A percentile compares a stretch with the other conserved stretches of the same genome.
Conservation (phyloP, 2,113 vertebrate species). For the Eudyptes chrysolophus region DNA sequence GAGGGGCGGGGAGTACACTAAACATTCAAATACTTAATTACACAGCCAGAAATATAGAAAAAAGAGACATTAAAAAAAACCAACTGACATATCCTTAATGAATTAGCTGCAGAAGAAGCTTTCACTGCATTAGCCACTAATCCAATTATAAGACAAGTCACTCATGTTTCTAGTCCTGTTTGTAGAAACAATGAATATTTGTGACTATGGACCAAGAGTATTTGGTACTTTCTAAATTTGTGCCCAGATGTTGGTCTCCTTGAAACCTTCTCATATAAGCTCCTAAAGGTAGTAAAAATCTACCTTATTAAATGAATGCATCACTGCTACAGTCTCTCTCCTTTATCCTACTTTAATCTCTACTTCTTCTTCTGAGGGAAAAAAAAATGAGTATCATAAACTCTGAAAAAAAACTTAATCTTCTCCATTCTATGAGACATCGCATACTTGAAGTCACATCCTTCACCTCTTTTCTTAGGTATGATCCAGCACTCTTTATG, state of each 20-base stretch:
- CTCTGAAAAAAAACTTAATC: background rate
- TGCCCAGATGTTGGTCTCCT: background rate
- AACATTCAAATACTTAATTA: background rate
- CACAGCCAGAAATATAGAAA: background rate
- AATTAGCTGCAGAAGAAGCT: background rate
- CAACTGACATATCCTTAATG: background rate
- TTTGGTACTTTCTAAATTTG: background rate
- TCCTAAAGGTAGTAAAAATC: background rate
- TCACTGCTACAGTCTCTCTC: background rate
- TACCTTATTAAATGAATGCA: background rate
- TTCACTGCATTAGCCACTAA: background rate
- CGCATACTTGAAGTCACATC: background rate
- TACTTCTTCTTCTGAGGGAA: background rate
- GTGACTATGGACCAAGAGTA: background rate
- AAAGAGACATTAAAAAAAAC: background rate
- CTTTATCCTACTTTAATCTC: background rate
- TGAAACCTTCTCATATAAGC: background rate
- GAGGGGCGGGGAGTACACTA: background rate
- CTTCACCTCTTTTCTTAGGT: background rate
- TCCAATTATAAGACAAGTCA: background rate
- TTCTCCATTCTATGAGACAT: background rate
- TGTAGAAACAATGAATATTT: background rate
- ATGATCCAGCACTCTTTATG: background rate
- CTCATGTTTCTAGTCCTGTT: background rate
- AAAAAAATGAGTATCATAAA: background rate